Percentiles rank a stretch among this genome's conserved stretches.
Evolutionary conservation across 1,140 invertebrate genomes (phyloP).

Genomic region (Philopotamus ludificatus): DNA sequence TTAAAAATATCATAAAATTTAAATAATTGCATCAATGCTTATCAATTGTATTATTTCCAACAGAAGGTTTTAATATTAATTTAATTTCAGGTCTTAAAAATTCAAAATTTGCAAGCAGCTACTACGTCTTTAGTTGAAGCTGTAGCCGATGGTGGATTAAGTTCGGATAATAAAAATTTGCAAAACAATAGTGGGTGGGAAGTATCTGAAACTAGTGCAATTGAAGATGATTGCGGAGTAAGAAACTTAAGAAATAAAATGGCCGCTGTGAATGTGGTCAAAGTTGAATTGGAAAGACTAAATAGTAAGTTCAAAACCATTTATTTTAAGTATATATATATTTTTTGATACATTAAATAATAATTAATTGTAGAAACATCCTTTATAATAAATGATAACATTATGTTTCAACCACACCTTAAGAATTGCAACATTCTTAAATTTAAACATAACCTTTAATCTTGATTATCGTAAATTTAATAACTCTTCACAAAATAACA

Average conservation of each 20-base stretch:
- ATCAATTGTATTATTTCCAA: background rate
- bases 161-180: constrained; percentile 41
- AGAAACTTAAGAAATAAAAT: constrained; percentile 28
- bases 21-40: background rate
- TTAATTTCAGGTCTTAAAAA: constrained; percentile 48
- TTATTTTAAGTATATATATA: background rate
- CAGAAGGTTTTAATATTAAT: background rate
- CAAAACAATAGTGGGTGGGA: constrained; percentile 41
- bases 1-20: background rate
- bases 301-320: no score
- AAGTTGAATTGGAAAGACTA: constrained; percentile 36
- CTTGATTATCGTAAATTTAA: no score
- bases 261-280: constrained; percentile 39
- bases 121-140: constrained; percentile 50
- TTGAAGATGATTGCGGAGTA: constrained; percentile 22
- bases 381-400: no score
- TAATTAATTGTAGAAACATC: no score
- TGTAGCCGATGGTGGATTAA: constrained; percentile 47
- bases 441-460: no score
- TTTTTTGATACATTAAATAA: background rate
- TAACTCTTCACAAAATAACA: no score
- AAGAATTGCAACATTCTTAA: no score
- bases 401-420: no score
- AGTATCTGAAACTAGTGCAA: constrained; percentile 25
- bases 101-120: constrained; percentile 53